These are phyloP conservation scores for Chionoecetes opilio DNA, from an alignment of 1,140 invertebrate genomes.

Conservation along the genomic window DNA sequence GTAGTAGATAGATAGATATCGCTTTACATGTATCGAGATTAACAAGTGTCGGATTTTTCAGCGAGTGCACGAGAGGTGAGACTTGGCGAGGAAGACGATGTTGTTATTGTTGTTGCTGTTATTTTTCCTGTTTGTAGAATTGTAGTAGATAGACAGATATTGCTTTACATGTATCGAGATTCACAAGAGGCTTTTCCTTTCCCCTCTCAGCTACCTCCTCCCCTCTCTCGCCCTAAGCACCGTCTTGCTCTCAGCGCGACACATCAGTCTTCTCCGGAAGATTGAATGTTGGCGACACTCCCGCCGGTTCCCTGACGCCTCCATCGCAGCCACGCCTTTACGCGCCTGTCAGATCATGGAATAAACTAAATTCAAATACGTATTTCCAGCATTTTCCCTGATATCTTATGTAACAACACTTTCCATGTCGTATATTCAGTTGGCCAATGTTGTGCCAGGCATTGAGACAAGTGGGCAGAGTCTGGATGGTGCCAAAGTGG, in stretches of 20 bases:
- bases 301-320: neutral
- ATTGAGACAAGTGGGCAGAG: no score
- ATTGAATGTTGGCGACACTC: neutral
- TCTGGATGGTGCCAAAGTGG: no score
- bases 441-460: no score
- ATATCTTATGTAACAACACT: no score
- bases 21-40: neutral
- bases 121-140: neutral
- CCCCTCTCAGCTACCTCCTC: neutral
- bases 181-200: neutral
- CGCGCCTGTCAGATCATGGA: neutral
- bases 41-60: no score
- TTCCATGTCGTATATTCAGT: no score
- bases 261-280: neutral
- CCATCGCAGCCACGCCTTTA: neutral
- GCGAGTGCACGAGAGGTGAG: no score
- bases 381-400: no score
- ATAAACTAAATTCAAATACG: no score
- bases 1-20: neutral
- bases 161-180: neutral
- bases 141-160: neutral
- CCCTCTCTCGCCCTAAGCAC: neutral
- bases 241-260: neutral
- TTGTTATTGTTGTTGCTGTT: neutral
- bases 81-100: neutral